phyloP scores from a whole-genome alignment of 1,140 invertebrate species.

The Diprion similis region DNA sequence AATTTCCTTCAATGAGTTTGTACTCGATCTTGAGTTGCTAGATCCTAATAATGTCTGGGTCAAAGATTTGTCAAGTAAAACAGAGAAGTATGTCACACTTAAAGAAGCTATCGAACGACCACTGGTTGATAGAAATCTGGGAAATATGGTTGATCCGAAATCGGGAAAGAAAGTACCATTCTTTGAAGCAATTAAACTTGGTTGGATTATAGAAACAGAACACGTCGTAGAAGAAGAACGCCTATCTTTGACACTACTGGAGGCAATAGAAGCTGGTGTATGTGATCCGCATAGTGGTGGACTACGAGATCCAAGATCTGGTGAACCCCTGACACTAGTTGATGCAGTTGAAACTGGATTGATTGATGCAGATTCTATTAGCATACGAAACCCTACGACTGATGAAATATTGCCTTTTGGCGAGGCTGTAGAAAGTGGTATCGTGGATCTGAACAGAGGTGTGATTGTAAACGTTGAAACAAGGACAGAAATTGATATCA shows the following conservation, averaged over 20 bases:
- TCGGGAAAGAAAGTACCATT: conserved; percentile 82
- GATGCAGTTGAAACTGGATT: conserved; percentile 77
- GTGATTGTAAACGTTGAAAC: conserved; percentile 75
- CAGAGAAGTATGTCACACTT: conserved; percentile 73
- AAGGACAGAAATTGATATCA: conserved; percentile 71
- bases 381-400: conserved; percentile 72
- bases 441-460: conserved; percentile 78
- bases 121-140: conserved; percentile 77
- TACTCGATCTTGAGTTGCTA: conserved; percentile 76
- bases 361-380: conserved; percentile 77
- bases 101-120: conserved; percentile 76
- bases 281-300: conserved; percentile 70
- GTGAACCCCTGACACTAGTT: conserved; percentile 68
- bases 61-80: conserved; percentile 75
- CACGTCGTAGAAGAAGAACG: conserved; percentile 35
- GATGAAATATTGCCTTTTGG: conserved; percentile 75
- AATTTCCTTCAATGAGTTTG: conserved; percentile 80
- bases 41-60: conserved; percentile 79
- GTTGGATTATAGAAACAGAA: conserved; percentile 69
- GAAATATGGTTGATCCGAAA: conserved; percentile 83
- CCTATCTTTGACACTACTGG: conserved; percentile 66
- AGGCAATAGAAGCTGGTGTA: conserved; percentile 71
- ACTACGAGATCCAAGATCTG: conserved; percentile 69
- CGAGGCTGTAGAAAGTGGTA: conserved; percentile 78
- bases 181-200: conserved; percentile 80